phyloP scores from a whole-genome alignment of 2,888 invertebrate species.

The Synergus itoensis region DNA sequence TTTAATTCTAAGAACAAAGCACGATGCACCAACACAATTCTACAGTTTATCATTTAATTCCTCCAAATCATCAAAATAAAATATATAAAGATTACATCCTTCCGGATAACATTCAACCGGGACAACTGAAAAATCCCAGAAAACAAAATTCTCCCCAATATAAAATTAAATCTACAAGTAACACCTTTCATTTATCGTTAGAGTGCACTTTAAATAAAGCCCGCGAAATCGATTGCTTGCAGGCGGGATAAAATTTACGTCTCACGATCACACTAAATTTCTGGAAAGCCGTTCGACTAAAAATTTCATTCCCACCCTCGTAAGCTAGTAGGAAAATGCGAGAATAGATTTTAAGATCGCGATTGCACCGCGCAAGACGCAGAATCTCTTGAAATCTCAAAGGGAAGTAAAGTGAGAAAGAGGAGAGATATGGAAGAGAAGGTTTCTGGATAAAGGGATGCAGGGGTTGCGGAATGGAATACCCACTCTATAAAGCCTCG shows the following conservation, averaged over 20 bases:
- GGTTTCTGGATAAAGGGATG: not conserved
- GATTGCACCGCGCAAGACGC: conserved; percentile 10
- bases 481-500: conserved; percentile 46
- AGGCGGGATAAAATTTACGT: conserved; percentile 20
- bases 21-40: not conserved
- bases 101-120: no score
- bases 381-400: conserved; percentile 32
- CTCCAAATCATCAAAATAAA: not conserved
- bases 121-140: no score
- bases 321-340: conserved; percentile 22
- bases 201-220: conserved; percentile 24
- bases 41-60: conserved; percentile 6
- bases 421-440: not conserved
- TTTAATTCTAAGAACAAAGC: conserved; percentile 62
- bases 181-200: not conserved
- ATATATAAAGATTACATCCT: not conserved
- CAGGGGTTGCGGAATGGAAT: conserved; percentile 25
- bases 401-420: conserved; percentile 7
- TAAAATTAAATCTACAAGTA: not conserved
- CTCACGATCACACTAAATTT: conserved; percentile 25
- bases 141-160: not conserved
- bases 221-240: conserved; percentile 6
- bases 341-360: conserved; percentile 38
- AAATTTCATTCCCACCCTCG: conserved; percentile 37
- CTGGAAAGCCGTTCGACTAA: conserved; percentile 29